phyloP scores from a whole-genome alignment of 2,888 invertebrate genomes.

The Steinernema hermaphroditum region DNA sequence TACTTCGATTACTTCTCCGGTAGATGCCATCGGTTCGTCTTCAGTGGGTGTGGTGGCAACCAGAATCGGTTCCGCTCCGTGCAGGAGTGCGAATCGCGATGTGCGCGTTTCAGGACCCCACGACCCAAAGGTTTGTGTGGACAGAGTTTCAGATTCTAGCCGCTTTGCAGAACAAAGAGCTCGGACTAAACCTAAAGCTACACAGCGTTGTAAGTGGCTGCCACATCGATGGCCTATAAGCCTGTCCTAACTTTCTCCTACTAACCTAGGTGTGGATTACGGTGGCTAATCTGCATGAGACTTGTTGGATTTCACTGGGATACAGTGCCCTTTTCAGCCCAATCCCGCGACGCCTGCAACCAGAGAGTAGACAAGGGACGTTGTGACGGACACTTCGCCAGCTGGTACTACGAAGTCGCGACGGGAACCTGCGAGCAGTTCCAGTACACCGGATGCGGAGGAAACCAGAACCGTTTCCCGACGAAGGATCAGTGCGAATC shows the following conservation, averaged over 20 bases:
- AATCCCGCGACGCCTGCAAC: constrained; percentile 58
- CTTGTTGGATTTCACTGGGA: neutral
- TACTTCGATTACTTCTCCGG: constrained; percentile 78
- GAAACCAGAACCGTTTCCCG: constrained; percentile 59
- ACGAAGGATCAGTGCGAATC: constrained; percentile 10
- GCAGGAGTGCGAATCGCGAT: constrained; percentile 56
- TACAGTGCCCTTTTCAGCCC: constrained; percentile 40
- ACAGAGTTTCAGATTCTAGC: neutral
- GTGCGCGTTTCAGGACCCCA: constrained; percentile 35
- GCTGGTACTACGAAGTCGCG: constrained; percentile 62
- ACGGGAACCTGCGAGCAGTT: constrained; percentile 60
- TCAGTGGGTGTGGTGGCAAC: constrained; percentile 65
- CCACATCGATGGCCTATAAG: neutral
- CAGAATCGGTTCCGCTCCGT: constrained; percentile 55
- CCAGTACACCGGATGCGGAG: constrained; percentile 65
- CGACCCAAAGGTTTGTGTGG: neutral
- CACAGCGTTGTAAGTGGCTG: neutral
- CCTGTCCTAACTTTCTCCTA: constrained; percentile 1
- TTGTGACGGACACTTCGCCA: constrained; percentile 61
- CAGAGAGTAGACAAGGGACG: constrained; percentile 59
- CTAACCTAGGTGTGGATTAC: constrained; percentile 1
- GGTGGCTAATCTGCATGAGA: neutral
- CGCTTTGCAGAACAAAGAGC: neutral
- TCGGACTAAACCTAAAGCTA: neutral
- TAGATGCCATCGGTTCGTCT: constrained; percentile 70